These are phyloP conservation scores for Cosmopolites sordidus DNA, from an alignment of 2,888 invertebrate species.

Conservation along the genomic window DNA sequence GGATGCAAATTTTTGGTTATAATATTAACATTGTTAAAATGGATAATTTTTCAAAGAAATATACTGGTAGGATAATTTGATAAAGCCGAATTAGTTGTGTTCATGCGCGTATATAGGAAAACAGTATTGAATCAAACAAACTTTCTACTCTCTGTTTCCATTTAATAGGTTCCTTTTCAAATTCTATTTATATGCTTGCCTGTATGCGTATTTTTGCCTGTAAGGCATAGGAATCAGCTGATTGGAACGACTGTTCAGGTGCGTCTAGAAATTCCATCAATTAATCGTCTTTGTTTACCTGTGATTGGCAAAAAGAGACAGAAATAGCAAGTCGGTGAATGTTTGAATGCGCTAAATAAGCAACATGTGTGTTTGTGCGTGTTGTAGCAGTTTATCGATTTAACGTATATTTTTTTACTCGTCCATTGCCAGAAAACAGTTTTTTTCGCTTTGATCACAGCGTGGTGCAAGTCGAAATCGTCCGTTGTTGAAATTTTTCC, in stretches of 20 bases:
- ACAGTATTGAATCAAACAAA: too few relatives aligned
- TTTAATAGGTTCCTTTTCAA: too few relatives aligned
- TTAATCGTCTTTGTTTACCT: neutral
- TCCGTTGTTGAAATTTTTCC: slow-evolving; percentile 5
- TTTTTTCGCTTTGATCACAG: neutral
- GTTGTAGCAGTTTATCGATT: slow-evolving; percentile 34
- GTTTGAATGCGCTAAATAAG: slow-evolving; percentile 30
- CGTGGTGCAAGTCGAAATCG: too few relatives aligned
- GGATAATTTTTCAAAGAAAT: too few relatives aligned
- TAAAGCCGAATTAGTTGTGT: too few relatives aligned
- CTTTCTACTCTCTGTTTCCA: too few relatives aligned
- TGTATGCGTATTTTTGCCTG: neutral
- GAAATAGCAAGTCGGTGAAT: neutral
- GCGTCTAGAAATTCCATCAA: neutral
- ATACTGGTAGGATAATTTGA: too few relatives aligned
- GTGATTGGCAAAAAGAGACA: neutral
- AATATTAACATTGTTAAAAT: too few relatives aligned
- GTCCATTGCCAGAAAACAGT: slow-evolving; percentile 20
- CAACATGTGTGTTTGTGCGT: slow-evolving; percentile 41
- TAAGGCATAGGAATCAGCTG: neutral
- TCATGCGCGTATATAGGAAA: too few relatives aligned
- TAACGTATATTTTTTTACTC: slow-evolving; percentile 30
- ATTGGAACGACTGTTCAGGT: neutral
- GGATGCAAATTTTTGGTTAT: too few relatives aligned
- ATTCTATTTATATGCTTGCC: too few relatives aligned